These are phyloP conservation scores for Anseranas semipalmata DNA, from an alignment of 2,113 vertebrate species.

Conservation along the genomic window DNA sequence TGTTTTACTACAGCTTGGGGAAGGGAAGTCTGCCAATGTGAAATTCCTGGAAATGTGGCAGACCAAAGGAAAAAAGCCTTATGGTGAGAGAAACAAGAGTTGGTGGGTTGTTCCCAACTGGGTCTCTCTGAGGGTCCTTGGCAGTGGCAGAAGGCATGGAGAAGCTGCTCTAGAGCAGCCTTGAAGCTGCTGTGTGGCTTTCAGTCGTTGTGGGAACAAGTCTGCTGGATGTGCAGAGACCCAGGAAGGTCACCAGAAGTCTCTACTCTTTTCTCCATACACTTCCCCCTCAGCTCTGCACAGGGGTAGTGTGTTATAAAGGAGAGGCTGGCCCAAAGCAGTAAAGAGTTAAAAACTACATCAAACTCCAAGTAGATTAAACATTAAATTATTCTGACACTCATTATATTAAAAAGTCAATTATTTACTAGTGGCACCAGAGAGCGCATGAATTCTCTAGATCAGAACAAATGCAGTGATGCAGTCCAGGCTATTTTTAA, in stretches of 20 bases:
- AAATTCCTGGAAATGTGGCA: background rate
- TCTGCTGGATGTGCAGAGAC: background rate
- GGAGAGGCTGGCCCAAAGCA: background rate
- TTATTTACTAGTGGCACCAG: slow-evolving; percentile 28
- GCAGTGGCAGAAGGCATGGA: background rate
- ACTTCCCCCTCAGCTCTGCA: background rate
- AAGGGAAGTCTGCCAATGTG: background rate
- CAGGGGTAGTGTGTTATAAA: background rate
- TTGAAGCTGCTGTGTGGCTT: background rate
- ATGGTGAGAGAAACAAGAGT: background rate
- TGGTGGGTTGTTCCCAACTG: background rate
- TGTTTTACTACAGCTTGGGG: background rate
- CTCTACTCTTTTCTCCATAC: background rate
- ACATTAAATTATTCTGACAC: slow-evolving; percentile 35
- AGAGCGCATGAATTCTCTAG: background rate
- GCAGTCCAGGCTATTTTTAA: slow-evolving; percentile 41
- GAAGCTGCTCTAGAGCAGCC: background rate
- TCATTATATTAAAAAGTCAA: slow-evolving; percentile 32
- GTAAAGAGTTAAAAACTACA: background rate
- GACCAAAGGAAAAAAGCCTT: background rate
- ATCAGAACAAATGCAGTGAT: slow-evolving; percentile 28
- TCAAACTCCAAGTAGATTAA: background rate
- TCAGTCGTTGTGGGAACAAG: background rate
- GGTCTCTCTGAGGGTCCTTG: background rate
- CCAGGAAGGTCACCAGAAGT: background rate